Percentiles rank a stretch among this genome's conserved stretches.
Conservation (phyloP, 2,888 invertebrate species). For the Tiliacea citrago region DNA sequence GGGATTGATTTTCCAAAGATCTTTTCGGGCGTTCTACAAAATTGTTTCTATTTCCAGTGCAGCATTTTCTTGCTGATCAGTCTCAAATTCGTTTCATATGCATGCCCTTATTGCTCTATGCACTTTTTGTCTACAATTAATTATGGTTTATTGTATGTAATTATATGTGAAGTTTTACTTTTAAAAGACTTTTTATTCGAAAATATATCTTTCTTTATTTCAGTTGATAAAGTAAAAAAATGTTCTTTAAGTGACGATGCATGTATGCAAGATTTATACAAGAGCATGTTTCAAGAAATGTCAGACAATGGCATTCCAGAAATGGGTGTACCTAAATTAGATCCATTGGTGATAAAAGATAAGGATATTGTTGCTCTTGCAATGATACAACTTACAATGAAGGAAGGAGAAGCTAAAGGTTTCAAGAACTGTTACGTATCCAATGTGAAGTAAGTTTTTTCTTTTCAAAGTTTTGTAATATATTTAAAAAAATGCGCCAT, state of each 20-base stretch:
- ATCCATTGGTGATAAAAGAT: constrained; percentile 43
- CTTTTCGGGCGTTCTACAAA: not conserved
- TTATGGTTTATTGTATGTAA: too few relatives aligned
- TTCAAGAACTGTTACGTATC: constrained; percentile 40
- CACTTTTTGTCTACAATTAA: not conserved
- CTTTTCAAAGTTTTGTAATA: not conserved
- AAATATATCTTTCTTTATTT: constrained; percentile 17
- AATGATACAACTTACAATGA: constrained; percentile 32
- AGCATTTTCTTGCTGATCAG: not conserved
- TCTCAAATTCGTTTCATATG: not conserved
- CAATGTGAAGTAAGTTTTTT: constrained; percentile 42
- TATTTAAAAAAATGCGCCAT: not conserved
- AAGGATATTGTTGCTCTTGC: constrained; percentile 4
- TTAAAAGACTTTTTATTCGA: not conserved
- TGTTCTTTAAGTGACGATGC: constrained; percentile 35
- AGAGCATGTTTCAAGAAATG: not conserved
- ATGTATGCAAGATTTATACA: constrained; percentile 21
- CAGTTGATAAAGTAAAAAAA: constrained; percentile 41
- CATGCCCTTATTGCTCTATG: not conserved
- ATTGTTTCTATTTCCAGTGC: not conserved
- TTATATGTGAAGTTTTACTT: too few relatives aligned
- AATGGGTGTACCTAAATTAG: constrained; percentile 33
- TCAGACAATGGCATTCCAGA: constrained; percentile 50
- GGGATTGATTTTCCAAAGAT: not conserved
- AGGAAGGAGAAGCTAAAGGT: constrained; percentile 44